These are phyloP conservation scores for Bos indicus DNA, from an alignment of 2,113 vertebrate species.

Conservation along the genomic window DNA sequence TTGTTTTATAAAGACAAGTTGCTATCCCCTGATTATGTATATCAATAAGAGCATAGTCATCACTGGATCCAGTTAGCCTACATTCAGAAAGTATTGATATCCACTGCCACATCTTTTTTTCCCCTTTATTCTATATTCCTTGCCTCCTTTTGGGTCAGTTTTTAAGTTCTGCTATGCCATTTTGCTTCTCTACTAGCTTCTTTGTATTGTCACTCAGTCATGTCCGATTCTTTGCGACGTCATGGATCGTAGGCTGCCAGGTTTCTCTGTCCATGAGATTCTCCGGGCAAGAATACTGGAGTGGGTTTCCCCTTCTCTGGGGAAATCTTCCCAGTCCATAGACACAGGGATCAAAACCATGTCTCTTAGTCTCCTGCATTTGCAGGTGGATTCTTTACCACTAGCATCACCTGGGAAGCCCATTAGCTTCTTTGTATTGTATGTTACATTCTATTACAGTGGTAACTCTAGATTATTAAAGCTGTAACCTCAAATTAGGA, in stretches of 20 bases:
- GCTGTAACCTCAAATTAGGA: not conserved
- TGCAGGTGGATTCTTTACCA: not conserved
- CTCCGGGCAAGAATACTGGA: no score
- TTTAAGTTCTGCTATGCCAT: not conserved
- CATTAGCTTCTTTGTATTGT: not conserved
- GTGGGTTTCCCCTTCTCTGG: not conserved
- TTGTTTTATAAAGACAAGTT: not conserved
- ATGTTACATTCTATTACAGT: not conserved
- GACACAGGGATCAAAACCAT: not conserved
- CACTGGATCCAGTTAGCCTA: not conserved
- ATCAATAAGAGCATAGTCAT: not conserved
- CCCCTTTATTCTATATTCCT: not conserved
- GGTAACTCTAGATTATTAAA: not conserved
- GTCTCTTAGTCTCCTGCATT: not conserved
- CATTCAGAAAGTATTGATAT: not conserved
- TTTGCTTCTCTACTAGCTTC: not conserved
- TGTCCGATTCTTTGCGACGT: no score
- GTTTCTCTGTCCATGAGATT: no score
- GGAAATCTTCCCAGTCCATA: not conserved
- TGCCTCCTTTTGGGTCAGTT: not conserved
- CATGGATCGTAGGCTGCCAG: no score
- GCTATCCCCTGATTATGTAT: not conserved
- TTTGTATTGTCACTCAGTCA: no score
- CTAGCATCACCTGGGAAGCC: not conserved
- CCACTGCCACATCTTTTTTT: not conserved